These are phyloP conservation scores for Flabesymbios commensalis DNA, from an alignment of 2,888 invertebrate species.

Conservation along the genomic window DNA sequence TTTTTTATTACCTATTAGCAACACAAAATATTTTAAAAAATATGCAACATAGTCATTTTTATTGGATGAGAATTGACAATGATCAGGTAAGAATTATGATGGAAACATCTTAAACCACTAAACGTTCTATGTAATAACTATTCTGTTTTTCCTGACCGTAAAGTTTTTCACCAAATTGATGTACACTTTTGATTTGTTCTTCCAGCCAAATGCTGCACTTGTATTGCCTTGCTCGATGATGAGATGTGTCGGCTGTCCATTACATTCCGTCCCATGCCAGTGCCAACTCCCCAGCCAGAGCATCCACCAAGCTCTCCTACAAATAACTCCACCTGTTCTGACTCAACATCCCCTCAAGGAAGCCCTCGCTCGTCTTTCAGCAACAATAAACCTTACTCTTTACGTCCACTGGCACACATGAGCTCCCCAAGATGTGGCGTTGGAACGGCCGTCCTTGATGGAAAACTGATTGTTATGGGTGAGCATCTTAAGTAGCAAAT, in stretches of 20 bases:
- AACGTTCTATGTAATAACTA: too few species aligned
- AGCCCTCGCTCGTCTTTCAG: background rate
- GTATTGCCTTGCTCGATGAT: constrained; percentile 70
- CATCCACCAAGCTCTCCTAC: constrained; percentile 6
- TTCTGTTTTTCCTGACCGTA: too few species aligned
- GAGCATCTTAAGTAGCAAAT: too few species aligned
- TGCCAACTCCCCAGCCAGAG: constrained; percentile 22
- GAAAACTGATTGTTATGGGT: constrained; percentile 79
- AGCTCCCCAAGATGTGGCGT: constrained; percentile 74
- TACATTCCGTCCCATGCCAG: constrained; percentile 43
- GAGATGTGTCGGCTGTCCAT: constrained; percentile 68
- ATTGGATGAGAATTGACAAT: too few species aligned
- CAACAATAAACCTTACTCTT: constrained; percentile 11
- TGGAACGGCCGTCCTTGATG: constrained; percentile 74
- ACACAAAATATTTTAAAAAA: too few species aligned
- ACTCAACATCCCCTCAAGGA: constrained; percentile 5
- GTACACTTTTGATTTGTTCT: too few species aligned
- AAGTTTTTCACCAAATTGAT: too few species aligned
- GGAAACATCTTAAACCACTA: too few species aligned
- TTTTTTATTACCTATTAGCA: too few species aligned
- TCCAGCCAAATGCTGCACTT: constrained; percentile 61
- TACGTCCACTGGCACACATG: constrained; percentile 61
- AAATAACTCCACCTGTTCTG: constrained; percentile 41
- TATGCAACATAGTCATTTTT: too few species aligned
- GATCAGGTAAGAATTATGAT: too few species aligned